Conservation (phyloP, 2,113 vertebrate genomes). For the Embiotoca jacksoni region DNA sequence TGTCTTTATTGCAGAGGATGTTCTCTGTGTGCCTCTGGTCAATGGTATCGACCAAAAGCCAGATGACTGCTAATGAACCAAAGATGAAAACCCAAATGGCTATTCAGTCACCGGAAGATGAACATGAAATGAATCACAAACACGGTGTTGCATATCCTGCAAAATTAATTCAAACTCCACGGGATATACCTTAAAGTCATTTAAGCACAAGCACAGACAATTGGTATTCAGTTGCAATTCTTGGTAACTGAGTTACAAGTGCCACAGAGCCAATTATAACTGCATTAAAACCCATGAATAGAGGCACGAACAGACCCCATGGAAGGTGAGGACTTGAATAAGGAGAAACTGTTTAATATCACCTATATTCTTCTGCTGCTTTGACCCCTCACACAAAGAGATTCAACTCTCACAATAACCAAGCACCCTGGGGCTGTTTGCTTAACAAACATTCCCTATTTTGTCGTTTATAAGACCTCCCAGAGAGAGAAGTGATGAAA, state of each 20-base stretch:
- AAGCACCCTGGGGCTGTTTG: conserved; percentile 26
- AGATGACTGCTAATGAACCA: conserved; percentile 67
- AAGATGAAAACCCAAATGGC: conserved; percentile 70
- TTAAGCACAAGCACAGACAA: conserved; percentile 48
- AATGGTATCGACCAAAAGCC: conserved; percentile 45
- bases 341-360: conserved; percentile 43
- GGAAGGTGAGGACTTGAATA: conserved; percentile 50
- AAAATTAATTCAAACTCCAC: conserved; percentile 53
- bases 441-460: conserved; percentile 18
- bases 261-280: conserved; percentile 49
- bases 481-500: conserved; percentile 55
- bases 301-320: conserved; percentile 44
- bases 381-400: conserved; percentile 25
- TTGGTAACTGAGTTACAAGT: conserved; percentile 52
- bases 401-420: conserved; percentile 15
- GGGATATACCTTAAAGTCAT: conserved; percentile 66
- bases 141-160: conserved; percentile 15
- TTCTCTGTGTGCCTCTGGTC: conserved; percentile 36
- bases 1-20: conserved; percentile 45
- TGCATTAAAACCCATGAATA: conserved; percentile 52
- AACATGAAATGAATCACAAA: conserved; percentile 58
- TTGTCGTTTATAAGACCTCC: conserved; percentile 43
- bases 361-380: conserved; percentile 36
- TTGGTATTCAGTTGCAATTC: conserved; percentile 52
- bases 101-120: conserved; percentile 52